These are phyloP conservation scores for Perognathus longimembris DNA, from an alignment of 2,113 vertebrate species.

Conservation along the genomic window DNA sequence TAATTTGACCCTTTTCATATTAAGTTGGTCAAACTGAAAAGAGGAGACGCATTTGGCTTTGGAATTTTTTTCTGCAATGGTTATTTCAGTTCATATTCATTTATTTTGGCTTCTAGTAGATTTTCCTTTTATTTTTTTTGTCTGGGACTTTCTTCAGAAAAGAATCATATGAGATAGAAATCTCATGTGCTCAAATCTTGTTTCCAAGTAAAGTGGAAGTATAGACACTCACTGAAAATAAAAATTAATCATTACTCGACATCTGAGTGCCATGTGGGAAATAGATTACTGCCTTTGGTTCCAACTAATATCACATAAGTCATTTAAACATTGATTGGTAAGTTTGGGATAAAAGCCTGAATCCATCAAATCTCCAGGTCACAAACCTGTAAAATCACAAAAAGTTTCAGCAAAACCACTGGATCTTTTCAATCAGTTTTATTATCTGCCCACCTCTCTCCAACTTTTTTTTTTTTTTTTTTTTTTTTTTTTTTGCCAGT, in stretches of 20 bases:
- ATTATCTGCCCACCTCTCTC: slow-evolving; percentile 9
- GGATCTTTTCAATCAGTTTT: slow-evolving; percentile 28
- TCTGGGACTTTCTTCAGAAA: slow-evolving; percentile 14
- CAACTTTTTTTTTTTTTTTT: no score
- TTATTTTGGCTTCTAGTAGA: neutral
- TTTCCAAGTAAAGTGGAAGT: slow-evolving; percentile 56
- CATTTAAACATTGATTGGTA: slow-evolving; percentile 70
- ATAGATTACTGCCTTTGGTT: slow-evolving; percentile 53
- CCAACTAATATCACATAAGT: slow-evolving; percentile 62
- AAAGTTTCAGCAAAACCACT: slow-evolving; percentile 46
- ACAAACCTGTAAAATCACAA: slow-evolving; percentile 49
- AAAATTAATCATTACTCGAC: slow-evolving; percentile 68
- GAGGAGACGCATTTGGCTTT: neutral
- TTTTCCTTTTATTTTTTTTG: neutral
- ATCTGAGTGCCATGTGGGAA: slow-evolving; percentile 34
- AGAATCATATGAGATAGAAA: slow-evolving; percentile 55
- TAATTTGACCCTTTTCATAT: slow-evolving; percentile 39
- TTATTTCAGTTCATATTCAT: slow-evolving; percentile 8
- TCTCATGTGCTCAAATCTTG: neutral
- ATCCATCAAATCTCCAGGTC: slow-evolving; percentile 56
- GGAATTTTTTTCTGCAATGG: neutral
- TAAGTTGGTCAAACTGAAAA: slow-evolving; percentile 41
- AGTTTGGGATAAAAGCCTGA: slow-evolving; percentile 49
- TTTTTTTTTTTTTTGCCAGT: no score
- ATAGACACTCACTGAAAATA: slow-evolving; percentile 49